These are phyloP conservation scores for Hypotaenidia philippensis DNA, from an alignment of 2,797 vertebrate species.

Conservation along the genomic window DNA sequence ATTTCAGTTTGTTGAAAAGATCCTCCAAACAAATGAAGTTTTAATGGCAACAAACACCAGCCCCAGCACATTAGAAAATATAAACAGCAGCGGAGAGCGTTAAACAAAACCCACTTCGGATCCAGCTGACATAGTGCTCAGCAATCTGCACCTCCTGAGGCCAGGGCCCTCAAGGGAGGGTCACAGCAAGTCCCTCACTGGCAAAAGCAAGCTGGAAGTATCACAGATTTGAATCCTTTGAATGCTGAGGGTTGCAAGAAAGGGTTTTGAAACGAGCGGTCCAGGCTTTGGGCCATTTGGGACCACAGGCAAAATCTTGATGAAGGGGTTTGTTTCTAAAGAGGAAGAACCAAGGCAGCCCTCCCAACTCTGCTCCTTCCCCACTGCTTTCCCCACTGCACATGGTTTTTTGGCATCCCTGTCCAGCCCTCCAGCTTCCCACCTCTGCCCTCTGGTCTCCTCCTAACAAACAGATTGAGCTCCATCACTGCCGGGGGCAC, in stretches of 20 bases:
- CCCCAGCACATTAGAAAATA: slow-evolving; percentile 59
- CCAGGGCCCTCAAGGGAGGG: not conserved
- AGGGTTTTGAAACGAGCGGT: not conserved
- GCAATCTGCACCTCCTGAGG: not conserved
- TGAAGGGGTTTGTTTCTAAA: not conserved
- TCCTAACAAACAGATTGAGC: fast-evolving
- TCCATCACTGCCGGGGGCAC: fast-evolving
- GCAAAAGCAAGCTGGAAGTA: not conserved
- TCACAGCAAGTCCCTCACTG: not conserved
- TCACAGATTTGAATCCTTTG: not conserved
- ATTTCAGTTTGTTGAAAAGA: slow-evolving; percentile 74
- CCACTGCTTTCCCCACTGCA: not conserved
- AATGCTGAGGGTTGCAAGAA: not conserved
- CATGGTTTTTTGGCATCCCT: not conserved
- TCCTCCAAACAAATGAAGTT: slow-evolving; percentile 72
- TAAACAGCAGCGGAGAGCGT: slow-evolving; percentile 60
- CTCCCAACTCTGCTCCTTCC: not conserved
- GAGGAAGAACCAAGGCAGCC: not conserved
- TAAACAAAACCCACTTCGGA: slow-evolving; percentile 63
- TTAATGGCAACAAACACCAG: slow-evolving; percentile 76
- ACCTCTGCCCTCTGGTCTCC: not conserved
- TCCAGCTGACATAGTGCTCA: slow-evolving; percentile 37
- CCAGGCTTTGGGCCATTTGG: not conserved
- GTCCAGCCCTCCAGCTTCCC: not conserved
- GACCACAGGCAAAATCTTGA: not conserved